A percentile compares a stretch with the other conserved stretches of the same genome.
Evolutionary conservation across 2,113 vertebrate species (phyloP).

Genomic region (Poeciliopsis prolifica): DNA sequence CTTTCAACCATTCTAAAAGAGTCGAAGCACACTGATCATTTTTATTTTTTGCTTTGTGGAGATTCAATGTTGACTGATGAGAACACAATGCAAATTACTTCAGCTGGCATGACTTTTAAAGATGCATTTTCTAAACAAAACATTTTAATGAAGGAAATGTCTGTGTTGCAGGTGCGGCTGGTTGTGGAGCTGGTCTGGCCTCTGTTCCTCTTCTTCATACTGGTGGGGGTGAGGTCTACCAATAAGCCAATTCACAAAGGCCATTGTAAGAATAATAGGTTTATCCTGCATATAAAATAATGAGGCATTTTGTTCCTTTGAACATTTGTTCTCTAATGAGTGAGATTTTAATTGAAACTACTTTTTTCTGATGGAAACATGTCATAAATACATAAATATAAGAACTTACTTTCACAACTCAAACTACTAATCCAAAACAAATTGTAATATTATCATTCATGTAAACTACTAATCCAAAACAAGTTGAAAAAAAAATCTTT

Average conservation of each 20-base stretch:
- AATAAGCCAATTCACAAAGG: slow-evolving; percentile 88
- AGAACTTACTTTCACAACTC: not conserved
- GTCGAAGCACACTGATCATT: not conserved
- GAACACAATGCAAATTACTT: not conserved
- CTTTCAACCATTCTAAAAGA: not conserved
- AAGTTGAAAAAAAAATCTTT: not conserved
- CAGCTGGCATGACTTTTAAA: not conserved
- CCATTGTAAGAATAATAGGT: slow-evolving; percentile 89
- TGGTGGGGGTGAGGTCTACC: slow-evolving; percentile 90
- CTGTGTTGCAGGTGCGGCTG: slow-evolving; percentile 85
- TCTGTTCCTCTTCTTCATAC: slow-evolving; percentile 95
- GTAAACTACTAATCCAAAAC: not conserved
- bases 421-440: not conserved
- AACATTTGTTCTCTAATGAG: too few species aligned
- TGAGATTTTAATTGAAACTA: not conserved
- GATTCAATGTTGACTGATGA: not conserved
- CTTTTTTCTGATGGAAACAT: not conserved
- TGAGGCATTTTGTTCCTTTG: not conserved
- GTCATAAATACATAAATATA: not conserved
- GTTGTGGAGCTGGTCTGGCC: slow-evolving; percentile 93
- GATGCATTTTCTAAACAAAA: not conserved
- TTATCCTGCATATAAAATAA: not conserved
- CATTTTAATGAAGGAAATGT: not conserved
- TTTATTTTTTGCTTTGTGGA: not conserved
- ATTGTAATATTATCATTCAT: not conserved